Evolutionary conservation across 1,140 invertebrate species (phyloP), one percentile per base, ranked within the genome.

Genomic region (Vanessa tameamea): DNA sequence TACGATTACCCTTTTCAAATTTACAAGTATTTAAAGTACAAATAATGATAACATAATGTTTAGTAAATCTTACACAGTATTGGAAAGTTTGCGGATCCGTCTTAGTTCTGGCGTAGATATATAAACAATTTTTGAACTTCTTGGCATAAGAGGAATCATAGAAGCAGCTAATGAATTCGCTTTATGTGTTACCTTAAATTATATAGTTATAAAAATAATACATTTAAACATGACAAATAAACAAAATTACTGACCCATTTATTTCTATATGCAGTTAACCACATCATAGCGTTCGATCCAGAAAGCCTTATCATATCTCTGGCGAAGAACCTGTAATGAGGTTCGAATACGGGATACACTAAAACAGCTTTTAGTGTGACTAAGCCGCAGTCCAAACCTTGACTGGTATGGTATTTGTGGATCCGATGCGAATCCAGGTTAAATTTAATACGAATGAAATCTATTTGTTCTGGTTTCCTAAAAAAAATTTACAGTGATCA

Each of bases 281-380:
- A 92, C 31, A 92, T 59, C 11, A 92, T 68, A 14, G 85, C 65
- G 13, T 72, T 85, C 50, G 74, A 71, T 4, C 84, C 89, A 16
- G 85, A 85, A 0, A 87, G 73, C n/a, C 90, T 78, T 83, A 92
- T 85, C 78, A 92, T 84, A 43, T 92, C 90, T 48, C 90, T 82
- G 1, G 81, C 73, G 50, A 92, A 92, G 76, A 87, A 91, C 51
- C 85, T 79, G 51, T 77, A 89, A 71, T 92, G 90, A 0, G 75
- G 73, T 65, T 90, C 87, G 55, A 92, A 92, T 0, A 80, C 86
- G 0, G 89, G 82, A 47, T 89, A 92, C 6, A 78, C 76, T 3
- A 90, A n/a, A 0, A 76, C 82, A 3, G 81, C 69, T 68, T 90
- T 89, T 3, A 90, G 9, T 3, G 78, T 82, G 0, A 79, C 73